phyloP scores from a whole-genome alignment of 2,113 vertebrate species.

The Benthochromis sp. region DNA sequence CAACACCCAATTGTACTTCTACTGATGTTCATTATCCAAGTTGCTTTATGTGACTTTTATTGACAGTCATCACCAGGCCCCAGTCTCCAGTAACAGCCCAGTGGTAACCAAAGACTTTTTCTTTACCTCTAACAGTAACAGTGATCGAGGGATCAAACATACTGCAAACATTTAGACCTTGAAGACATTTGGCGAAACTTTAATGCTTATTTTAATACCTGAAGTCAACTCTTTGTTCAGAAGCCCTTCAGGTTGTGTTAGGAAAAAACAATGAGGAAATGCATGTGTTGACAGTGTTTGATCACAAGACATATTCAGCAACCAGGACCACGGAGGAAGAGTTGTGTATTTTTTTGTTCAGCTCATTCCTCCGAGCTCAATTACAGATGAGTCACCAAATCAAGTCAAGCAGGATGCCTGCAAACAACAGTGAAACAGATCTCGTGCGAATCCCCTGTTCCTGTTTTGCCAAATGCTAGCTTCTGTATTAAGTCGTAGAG shows the following conservation, averaged over 20 bases:
- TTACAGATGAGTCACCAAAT: not conserved
- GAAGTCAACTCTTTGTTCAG: not conserved
- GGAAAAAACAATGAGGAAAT: slow-evolving; percentile 1
- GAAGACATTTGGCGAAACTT: not conserved
- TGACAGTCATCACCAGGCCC: not conserved
- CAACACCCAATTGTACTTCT: not conserved
- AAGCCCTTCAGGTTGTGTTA: not conserved
- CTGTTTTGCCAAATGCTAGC: not conserved
- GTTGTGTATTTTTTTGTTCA: not conserved
- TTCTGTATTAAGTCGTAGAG: not conserved
- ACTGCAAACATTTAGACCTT: not conserved
- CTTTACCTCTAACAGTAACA: not conserved
- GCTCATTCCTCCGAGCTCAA: not conserved
- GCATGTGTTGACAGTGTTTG: not conserved
- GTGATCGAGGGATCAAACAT: not conserved
- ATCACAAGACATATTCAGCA: slow-evolving; percentile 16
- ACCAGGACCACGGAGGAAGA: not conserved
- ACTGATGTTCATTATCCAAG: not conserved
- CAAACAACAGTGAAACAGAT: not conserved
- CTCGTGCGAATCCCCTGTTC: not conserved
- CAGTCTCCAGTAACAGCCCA: not conserved
- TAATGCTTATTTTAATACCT: not conserved
- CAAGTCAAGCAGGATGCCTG: not conserved
- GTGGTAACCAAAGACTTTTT: not conserved
- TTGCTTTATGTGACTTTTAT: not conserved